phyloP scores from a whole-genome alignment of 2,888 invertebrate species.

The Caenorhabditis angaria region DNA sequence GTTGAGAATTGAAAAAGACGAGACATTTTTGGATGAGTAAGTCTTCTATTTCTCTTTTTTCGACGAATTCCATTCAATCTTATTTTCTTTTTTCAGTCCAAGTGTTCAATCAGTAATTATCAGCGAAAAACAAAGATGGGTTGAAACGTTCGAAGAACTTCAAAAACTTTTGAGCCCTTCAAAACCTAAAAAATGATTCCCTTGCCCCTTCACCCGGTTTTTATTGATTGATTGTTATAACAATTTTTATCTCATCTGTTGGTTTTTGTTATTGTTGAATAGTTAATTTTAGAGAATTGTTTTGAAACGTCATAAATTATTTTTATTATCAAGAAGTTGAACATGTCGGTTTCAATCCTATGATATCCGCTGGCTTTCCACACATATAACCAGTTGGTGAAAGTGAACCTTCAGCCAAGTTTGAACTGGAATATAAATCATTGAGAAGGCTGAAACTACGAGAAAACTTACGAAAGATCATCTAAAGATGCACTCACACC shows the following conservation, averaged over 20 bases:
- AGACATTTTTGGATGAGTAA: slow-evolving; percentile 34
- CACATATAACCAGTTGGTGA: too few relatives aligned
- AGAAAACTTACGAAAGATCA: too few relatives aligned
- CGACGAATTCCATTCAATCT: not conserved
- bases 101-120: slow-evolving; percentile 23
- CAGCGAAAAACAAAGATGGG: slow-evolving; percentile 36
- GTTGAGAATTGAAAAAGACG: slow-evolving; percentile 35
- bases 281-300: not conserved
- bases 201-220: not conserved
- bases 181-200: not conserved
- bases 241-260: not conserved
- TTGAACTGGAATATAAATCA: too few relatives aligned
- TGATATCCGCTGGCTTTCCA: too few relatives aligned
- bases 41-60: slow-evolving; percentile 2
- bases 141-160: slow-evolving; percentile 25
- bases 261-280: not conserved
- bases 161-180: slow-evolving; percentile 3
- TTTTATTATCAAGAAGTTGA: not conserved
- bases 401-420: too few relatives aligned
- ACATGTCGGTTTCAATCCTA: too few relatives aligned
- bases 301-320: slow-evolving; percentile 2
- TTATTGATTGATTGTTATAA: not conserved
- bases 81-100: slow-evolving; percentile 22
- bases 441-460: too few relatives aligned
- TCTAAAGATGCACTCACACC: too few relatives aligned